A percentile compares a stretch with the other conserved stretches of the same genome.
These are phyloP conservation scores for Hydrolagus colliei DNA, from an alignment of 2,797 vertebrate species.

Conservation along the genomic window DNA sequence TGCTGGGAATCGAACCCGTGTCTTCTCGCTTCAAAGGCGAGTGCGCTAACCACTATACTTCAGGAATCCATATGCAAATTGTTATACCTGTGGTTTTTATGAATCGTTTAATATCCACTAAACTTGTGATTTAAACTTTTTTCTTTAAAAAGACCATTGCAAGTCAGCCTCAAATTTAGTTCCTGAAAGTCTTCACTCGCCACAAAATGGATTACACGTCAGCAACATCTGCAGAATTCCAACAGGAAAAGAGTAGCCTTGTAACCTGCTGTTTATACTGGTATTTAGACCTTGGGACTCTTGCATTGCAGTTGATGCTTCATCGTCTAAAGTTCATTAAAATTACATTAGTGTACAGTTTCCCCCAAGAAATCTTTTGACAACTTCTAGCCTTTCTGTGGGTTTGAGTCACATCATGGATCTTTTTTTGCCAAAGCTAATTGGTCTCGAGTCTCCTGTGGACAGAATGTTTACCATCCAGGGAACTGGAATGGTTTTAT, in stretches of 20 bases:
- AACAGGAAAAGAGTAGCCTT: constrained; percentile 7
- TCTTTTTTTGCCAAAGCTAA: neutral
- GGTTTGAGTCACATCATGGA: too few relatives aligned
- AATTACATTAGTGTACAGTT: neutral
- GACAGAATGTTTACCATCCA: too few relatives aligned
- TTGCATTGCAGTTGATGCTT: neutral
- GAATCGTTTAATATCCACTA: neutral
- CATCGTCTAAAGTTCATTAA: neutral
- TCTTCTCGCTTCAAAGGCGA: too few relatives aligned
- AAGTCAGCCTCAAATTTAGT: neutral
- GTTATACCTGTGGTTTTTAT: neutral
- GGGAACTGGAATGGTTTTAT: neutral
- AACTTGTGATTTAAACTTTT: neutral
- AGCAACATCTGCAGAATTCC: neutral
- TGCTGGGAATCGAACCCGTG: too few relatives aligned
- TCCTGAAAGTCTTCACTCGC: constrained; percentile 18
- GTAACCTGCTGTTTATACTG: too few relatives aligned
- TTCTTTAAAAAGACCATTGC: neutral
- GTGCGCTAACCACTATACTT: too few relatives aligned
- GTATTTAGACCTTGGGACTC: neutral
- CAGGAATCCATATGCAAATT: too few relatives aligned
- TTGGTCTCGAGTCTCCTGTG: neutral
- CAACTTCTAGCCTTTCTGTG: neutral
- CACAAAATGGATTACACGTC: neutral
- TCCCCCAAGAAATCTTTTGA: neutral